A percentile compares a stretch with the other conserved stretches of the same genome.
These are phyloP conservation scores for Danio choprae DNA, from an alignment of 2,797 vertebrate genomes.

Conservation along the genomic window DNA sequence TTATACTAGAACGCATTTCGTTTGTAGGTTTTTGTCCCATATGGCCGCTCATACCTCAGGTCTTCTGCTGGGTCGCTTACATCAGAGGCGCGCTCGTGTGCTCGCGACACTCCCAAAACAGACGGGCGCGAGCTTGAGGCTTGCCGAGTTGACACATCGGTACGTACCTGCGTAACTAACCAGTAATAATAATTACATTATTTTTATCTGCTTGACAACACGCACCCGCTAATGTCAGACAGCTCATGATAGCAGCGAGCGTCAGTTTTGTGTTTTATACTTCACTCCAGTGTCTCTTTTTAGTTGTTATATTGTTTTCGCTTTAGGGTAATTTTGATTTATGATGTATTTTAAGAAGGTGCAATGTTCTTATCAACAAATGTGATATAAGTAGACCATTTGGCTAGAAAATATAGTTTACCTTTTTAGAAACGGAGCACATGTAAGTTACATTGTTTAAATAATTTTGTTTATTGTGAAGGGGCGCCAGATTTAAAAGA, in stretches of 20 bases:
- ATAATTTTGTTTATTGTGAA: background rate
- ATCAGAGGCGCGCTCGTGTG: conserved; percentile 2
- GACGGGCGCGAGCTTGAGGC: background rate
- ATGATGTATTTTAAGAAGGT: background rate
- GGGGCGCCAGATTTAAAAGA: background rate
- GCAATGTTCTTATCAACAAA: background rate
- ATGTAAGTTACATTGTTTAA: conserved; percentile 3
- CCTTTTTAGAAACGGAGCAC: background rate
- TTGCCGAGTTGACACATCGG: background rate
- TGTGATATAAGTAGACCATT: background rate
- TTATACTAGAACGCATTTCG: conserved; percentile 9
- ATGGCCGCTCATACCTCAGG: conserved; percentile 14
- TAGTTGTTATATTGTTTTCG: background rate
- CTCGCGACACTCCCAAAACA: background rate
- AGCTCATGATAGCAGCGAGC: background rate
- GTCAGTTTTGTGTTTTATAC: background rate
- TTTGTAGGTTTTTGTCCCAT: conserved; percentile 16
- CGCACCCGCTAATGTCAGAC: background rate
- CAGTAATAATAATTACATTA: too few species aligned
- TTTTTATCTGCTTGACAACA: background rate
- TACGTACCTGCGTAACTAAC: conserved; percentile 5
- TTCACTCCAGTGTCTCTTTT: background rate
- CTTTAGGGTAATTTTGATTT: background rate
- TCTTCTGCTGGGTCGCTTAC: background rate
- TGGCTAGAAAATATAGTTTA: background rate